phyloP scores from a whole-genome alignment of 1,140 invertebrate genomes.

The Danaus melanippus region DNA sequence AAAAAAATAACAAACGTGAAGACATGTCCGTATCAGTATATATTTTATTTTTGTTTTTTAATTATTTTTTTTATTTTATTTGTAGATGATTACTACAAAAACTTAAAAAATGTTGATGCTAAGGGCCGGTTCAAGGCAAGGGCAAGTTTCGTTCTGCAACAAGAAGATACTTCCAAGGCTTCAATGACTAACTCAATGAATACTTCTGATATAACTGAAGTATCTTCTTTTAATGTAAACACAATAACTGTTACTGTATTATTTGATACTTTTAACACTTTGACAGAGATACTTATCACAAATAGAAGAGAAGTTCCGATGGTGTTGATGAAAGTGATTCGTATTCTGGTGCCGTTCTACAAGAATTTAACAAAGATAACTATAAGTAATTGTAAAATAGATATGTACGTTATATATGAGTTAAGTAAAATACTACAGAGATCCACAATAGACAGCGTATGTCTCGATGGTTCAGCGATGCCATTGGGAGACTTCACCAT shows the following conservation, averaged over 20 bases:
- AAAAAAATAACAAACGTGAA: no score
- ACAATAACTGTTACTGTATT: conserved; percentile 16
- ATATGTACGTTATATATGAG: conserved; percentile 31
- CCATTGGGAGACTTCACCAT: conserved; percentile 26
- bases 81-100: conserved; percentile 26
- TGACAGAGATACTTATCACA: conserved; percentile 29
- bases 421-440: conserved; percentile 29
- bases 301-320: conserved; percentile 24
- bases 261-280: conserved; percentile 29
- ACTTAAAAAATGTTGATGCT: conserved; percentile 15
- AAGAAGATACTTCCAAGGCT: no score
- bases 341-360: conserved; percentile 25
- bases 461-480: conserved; percentile 29
- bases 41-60: conserved; percentile 4
- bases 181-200: not conserved
- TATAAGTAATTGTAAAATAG: conserved; percentile 25
- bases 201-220: not conserved
- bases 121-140: not conserved
- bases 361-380: conserved; percentile 30
- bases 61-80: conserved; percentile 8
- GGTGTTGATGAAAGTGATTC: conserved; percentile 28
- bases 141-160: no score
- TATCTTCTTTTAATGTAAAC: conserved; percentile 3
- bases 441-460: conserved; percentile 33
- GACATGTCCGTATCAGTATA: no score